A percentile compares a stretch with the other conserved stretches of the same genome.
phyloP scores from a whole-genome alignment of 2,797 vertebrate genomes.

The Enteromius argenteus region DNA sequence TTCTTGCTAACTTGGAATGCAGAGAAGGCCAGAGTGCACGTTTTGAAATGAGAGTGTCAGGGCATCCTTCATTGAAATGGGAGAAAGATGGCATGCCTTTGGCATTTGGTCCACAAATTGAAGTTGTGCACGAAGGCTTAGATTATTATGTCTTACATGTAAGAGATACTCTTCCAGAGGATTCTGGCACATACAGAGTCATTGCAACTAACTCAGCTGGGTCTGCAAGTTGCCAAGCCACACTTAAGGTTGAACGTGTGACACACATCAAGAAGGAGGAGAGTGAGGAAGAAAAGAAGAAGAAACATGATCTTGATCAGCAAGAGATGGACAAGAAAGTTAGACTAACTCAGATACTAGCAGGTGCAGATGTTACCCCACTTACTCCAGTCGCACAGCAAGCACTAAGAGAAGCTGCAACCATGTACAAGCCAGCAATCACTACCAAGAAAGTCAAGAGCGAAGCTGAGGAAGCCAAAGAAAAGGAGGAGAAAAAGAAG shows the following conservation, averaged over 20 bases:
- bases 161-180: constrained; percentile 91
- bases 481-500: constrained; percentile 88
- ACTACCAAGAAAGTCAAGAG: constrained; percentile 92
- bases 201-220: constrained; percentile 97
- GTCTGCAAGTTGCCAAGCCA: constrained; percentile 96
- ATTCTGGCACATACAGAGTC: constrained; percentile 95
- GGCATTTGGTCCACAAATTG: constrained; percentile 91
- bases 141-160: constrained; percentile 97
- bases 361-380: constrained; percentile 85
- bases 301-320: constrained; percentile 76
- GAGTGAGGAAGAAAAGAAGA: constrained; percentile 81
- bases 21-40: constrained; percentile 92
- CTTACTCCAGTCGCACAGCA: constrained; percentile 90
- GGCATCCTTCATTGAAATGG: constrained; percentile 90
- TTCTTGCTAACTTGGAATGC: constrained; percentile 95
- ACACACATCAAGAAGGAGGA: constrained; percentile 89
- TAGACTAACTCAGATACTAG: constrained; percentile 91
- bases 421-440: constrained; percentile 93
- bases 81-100: constrained; percentile 95
- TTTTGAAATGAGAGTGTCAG: constrained; percentile 97
- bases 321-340: constrained; percentile 92
- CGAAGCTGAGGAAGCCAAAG: constrained; percentile 87
- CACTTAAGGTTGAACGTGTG: constrained; percentile 90
- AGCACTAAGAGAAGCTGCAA: constrained; percentile 92
- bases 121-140: constrained; percentile 95